These are phyloP conservation scores for Lutraria lutraria DNA, from an alignment of 2,888 invertebrate species.

Conservation along the genomic window DNA sequence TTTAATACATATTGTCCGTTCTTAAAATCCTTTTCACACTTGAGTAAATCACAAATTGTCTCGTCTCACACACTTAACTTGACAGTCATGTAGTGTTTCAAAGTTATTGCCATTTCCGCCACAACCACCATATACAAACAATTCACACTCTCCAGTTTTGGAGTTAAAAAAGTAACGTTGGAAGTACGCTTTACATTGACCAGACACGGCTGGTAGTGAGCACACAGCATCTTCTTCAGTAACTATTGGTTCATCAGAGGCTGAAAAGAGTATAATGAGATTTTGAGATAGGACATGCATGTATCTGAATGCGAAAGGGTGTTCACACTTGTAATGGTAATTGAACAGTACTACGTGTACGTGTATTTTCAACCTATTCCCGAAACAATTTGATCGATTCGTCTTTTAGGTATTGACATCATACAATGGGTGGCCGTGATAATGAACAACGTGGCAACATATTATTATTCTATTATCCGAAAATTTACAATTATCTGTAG, in stretches of 20 bases:
- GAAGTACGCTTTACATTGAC: slow-evolving; percentile 51
- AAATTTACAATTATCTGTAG: too few relatives aligned
- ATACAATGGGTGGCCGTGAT: too few relatives aligned
- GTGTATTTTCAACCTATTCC: too few relatives aligned
- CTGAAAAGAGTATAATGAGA: background rate
- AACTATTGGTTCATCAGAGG: slow-evolving; percentile 8
- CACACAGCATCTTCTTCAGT: slow-evolving; percentile 41
- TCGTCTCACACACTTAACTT: slow-evolving; percentile 30
- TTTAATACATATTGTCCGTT: background rate
- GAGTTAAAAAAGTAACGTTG: slow-evolving; percentile 55
- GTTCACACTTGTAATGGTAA: too few relatives aligned
- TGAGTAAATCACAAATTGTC: slow-evolving; percentile 15
- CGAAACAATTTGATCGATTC: too few relatives aligned
- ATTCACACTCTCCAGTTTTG: slow-evolving; percentile 52
- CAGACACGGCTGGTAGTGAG: slow-evolving; percentile 49
- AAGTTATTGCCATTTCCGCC: slow-evolving; percentile 64
- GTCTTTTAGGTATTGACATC: too few relatives aligned
- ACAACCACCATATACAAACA: slow-evolving; percentile 60
- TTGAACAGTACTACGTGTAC: too few relatives aligned
- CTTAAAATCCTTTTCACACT: background rate
- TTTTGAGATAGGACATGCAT: background rate
- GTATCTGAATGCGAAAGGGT: background rate
- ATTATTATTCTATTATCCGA: too few relatives aligned
- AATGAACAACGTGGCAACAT: too few relatives aligned
- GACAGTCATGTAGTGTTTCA: slow-evolving; percentile 48